Percentiles rank a stretch among this genome's conserved stretches.
These are phyloP conservation scores for Meganola albula DNA, from an alignment of 2,888 invertebrate species.

Conservation along the genomic window DNA sequence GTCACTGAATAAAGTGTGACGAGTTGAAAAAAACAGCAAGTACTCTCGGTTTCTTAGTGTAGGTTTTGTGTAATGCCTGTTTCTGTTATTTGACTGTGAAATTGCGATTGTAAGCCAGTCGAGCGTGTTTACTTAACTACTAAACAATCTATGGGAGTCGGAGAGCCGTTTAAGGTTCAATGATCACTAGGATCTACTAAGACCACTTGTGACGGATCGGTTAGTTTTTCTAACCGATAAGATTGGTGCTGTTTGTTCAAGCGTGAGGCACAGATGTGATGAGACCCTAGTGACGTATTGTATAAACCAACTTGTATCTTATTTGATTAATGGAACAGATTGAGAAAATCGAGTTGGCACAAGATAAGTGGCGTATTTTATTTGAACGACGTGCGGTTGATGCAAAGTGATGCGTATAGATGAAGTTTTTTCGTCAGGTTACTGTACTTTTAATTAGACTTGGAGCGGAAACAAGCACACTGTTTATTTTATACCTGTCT, in stretches of 20 bases:
- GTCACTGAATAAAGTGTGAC: too few relatives aligned
- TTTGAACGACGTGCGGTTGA: slow-evolving; percentile 40
- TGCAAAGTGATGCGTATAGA: slow-evolving; percentile 41
- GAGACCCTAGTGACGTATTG: slow-evolving; percentile 42
- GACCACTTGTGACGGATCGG: slow-evolving; percentile 37
- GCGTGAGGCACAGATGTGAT: slow-evolving; percentile 57
- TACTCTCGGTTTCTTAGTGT: slow-evolving; percentile 32
- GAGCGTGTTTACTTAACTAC: slow-evolving; percentile 38
- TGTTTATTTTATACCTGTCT: slow-evolving; percentile 30
- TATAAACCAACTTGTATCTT: slow-evolving; percentile 14
- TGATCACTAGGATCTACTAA: slow-evolving; percentile 45
- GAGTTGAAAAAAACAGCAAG: slow-evolving; percentile 22
- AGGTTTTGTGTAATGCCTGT: slow-evolving; percentile 28
- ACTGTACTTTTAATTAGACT: slow-evolving; percentile 44
- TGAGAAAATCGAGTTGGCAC: slow-evolving; percentile 54
- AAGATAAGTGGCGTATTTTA: slow-evolving; percentile 49
- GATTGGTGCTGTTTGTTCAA: slow-evolving; percentile 37
- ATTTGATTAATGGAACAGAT: slow-evolving; percentile 67
- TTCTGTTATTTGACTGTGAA: slow-evolving; percentile 48
- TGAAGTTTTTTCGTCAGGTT: slow-evolving; percentile 39
- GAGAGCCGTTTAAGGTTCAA: slow-evolving; percentile 48
- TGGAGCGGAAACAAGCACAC: slow-evolving; percentile 36
- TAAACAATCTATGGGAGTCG: slow-evolving; percentile 37
- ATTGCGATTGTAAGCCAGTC: slow-evolving; percentile 43
- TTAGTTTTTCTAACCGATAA: slow-evolving; percentile 46